Conservation (phyloP, 1,140 invertebrate species). For the Plodia interpunctella region DNA sequence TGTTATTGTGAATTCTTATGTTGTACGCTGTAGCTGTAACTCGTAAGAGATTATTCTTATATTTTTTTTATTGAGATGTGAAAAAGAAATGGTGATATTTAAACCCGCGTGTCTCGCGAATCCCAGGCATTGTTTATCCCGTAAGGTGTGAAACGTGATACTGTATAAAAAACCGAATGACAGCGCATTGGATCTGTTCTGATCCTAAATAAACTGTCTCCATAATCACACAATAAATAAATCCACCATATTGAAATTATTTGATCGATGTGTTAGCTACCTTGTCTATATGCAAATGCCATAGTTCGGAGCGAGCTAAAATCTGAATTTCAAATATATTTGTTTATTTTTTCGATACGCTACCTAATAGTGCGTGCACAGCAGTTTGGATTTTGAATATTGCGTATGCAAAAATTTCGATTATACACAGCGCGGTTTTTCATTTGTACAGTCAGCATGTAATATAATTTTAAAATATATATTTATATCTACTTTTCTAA, state of each 20-base stretch:
- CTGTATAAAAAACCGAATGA: neutral
- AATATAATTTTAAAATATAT: too few relatives aligned
- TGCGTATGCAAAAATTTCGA: conserved; percentile 46
- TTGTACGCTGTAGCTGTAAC: neutral
- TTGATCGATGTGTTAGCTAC: conserved; percentile 50
- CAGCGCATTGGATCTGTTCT: too few relatives aligned
- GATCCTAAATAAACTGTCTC: neutral
- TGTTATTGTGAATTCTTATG: conserved; percentile 13
- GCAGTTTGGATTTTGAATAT: conserved; percentile 26
- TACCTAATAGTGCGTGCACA: conserved; percentile 42
- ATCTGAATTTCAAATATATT: conserved; percentile 66
- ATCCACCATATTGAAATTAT: conserved; percentile 44
- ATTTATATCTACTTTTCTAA: too few relatives aligned
- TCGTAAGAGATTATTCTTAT: neutral
- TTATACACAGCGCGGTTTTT: conserved; percentile 22
- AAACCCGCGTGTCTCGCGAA: too few relatives aligned
- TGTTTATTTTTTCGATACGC: conserved; percentile 45
- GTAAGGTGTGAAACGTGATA: neutral
- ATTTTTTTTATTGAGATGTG: too few relatives aligned
- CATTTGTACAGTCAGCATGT: neutral
- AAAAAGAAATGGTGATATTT: too few relatives aligned
- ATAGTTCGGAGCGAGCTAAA: conserved; percentile 42
- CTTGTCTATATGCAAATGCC: conserved; percentile 66
- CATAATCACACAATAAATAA: conserved; percentile 26
- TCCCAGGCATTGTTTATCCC: too few relatives aligned